These are phyloP conservation scores for Zygogramma bicolorata DNA, from an alignment of 2,888 invertebrate genomes.

Conservation along the genomic window DNA sequence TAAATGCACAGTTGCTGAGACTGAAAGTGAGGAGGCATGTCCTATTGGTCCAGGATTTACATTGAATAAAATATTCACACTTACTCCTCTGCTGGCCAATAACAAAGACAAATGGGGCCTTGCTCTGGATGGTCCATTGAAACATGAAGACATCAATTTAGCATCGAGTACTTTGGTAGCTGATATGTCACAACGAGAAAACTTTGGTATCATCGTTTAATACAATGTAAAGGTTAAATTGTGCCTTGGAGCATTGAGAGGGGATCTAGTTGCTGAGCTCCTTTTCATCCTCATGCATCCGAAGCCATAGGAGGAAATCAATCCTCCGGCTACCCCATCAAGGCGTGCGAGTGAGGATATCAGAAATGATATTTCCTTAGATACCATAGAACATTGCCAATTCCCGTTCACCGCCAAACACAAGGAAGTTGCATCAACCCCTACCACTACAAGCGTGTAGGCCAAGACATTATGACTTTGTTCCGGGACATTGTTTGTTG, in stretches of 20 bases:
- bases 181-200: slow-evolving; percentile 94
- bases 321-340: slow-evolving; percentile 65
- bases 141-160: slow-evolving; percentile 98
- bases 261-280: slow-evolving; percentile 95
- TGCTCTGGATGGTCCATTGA: slow-evolving; percentile 97
- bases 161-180: slow-evolving; percentile 97
- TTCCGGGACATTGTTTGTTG: slow-evolving; percentile 88
- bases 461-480: slow-evolving; percentile 96
- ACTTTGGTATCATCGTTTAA: slow-evolving; percentile 98
- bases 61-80: slow-evolving; percentile 94
- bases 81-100: slow-evolving; percentile 94
- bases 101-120: slow-evolving; percentile 99
- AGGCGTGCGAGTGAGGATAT: slow-evolving; percentile 67
- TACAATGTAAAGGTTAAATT: slow-evolving; percentile 99
- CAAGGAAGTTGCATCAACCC: slow-evolving; percentile 75
- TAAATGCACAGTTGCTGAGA: slow-evolving; percentile 98
- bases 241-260: slow-evolving; percentile 92
- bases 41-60: slow-evolving; percentile 96
- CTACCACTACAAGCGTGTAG: slow-evolving; percentile 98
- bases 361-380: slow-evolving; percentile 75
- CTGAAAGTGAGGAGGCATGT: slow-evolving; percentile 97
- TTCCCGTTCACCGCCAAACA: too few relatives aligned
- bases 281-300: slow-evolving; percentile 99
- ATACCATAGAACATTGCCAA: too few relatives aligned
- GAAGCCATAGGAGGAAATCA: slow-evolving; percentile 87